Evolutionary conservation across 2,113 vertebrate genomes (phyloP).

Genomic region (Archocentrus centrarchus): DNA sequence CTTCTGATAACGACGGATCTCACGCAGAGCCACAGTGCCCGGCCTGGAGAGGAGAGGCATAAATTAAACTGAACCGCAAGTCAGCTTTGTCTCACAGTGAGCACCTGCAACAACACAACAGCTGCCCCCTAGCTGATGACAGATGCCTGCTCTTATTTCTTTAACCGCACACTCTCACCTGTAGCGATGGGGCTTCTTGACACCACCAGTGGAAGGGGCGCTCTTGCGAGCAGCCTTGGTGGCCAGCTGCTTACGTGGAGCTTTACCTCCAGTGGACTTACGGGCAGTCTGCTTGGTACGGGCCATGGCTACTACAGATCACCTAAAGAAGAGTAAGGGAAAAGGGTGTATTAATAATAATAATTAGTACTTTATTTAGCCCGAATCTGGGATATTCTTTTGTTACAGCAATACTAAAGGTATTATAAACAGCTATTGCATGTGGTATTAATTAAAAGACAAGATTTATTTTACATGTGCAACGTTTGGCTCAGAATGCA

Average conservation of each 20-base stretch:
- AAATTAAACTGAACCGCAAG: background rate
- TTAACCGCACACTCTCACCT: slow-evolving; percentile 72
- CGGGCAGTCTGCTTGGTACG: slow-evolving; percentile 93
- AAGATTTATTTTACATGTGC: background rate
- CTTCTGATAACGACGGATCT: slow-evolving; percentile 88
- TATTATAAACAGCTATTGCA: background rate
- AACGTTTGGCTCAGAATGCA: background rate
- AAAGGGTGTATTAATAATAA: background rate
- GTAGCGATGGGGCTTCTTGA: slow-evolving; percentile 93
- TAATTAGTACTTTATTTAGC: background rate
- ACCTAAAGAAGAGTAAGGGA: slow-evolving; percentile 43
- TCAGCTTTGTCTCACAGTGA: background rate
- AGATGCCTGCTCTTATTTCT: no score
- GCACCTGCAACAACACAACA: background rate
- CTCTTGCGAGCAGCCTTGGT: slow-evolving; percentile 92
- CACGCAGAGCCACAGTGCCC: slow-evolving; percentile 86
- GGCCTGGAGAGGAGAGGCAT: slow-evolving; percentile 70
- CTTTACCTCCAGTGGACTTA: slow-evolving; percentile 92
- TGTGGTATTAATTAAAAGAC: background rate
- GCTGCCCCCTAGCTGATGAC: background rate
- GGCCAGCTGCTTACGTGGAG: slow-evolving; percentile 90
- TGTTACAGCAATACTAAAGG: background rate
- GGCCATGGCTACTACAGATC: slow-evolving; percentile 82
- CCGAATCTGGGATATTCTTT: background rate
- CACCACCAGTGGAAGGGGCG: slow-evolving; percentile 89